Evolutionary conservation across 2,888 invertebrate species (phyloP).

Genomic region (Luperina testacea): DNA sequence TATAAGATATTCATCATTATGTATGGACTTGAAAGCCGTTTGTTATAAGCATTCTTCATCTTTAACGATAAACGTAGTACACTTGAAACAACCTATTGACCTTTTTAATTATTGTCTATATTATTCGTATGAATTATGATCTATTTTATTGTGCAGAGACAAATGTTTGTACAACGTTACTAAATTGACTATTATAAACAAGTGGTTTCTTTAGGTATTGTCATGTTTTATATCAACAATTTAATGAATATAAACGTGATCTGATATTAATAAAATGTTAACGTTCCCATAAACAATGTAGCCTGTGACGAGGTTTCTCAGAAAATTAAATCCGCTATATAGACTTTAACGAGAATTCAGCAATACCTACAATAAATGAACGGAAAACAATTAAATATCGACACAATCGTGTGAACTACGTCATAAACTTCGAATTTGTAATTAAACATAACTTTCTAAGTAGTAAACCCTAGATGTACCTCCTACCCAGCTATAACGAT

Average conservation of each 20-base stretch:
- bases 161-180: background rate
- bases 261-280: slow-evolving; percentile 43
- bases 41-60: slow-evolving; percentile 43
- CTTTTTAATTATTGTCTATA: slow-evolving; percentile 17
- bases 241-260: slow-evolving; percentile 26
- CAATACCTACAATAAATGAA: slow-evolving; percentile 24
- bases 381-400: slow-evolving; percentile 35
- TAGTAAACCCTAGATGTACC: slow-evolving; percentile 57
- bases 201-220: slow-evolving; percentile 7
- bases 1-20: slow-evolving; percentile 40
- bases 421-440: slow-evolving; percentile 66
- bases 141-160: no score
- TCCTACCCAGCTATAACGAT: slow-evolving; percentile 66
- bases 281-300: slow-evolving; percentile 29
- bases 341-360: slow-evolving; percentile 25
- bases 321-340: slow-evolving; percentile 25
- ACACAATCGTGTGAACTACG: slow-evolving; percentile 25
- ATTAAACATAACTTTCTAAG: slow-evolving; percentile 71
- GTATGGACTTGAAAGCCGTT: slow-evolving; percentile 33
- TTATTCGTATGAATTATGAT: background rate
- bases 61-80: slow-evolving; percentile 26
- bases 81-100: slow-evolving; percentile 19
- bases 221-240: slow-evolving; percentile 24
- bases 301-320: slow-evolving; percentile 35
- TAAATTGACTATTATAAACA: slow-evolving; percentile 9